A percentile compares a stretch with the other conserved stretches of the same genome.
These are phyloP conservation scores for Aldrovandia affinis DNA, from an alignment of 2,797 vertebrate species.

Conservation along the genomic window DNA sequence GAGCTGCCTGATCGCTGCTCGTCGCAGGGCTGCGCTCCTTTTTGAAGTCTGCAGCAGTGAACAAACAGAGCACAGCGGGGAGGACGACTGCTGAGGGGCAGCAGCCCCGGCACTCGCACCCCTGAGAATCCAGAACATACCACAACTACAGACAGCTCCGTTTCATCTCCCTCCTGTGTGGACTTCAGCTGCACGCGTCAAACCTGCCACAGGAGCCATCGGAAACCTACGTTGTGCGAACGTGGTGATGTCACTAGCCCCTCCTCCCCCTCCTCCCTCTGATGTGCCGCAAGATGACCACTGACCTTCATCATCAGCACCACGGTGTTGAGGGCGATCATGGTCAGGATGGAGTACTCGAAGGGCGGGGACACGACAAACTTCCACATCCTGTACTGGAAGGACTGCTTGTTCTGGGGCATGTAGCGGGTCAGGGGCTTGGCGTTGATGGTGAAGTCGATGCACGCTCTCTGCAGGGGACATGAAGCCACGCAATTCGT, in stretches of 20 bases:
- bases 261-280: neutral
- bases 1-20: neutral
- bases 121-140: neutral
- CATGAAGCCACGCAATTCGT: constrained; percentile 11
- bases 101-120: neutral
- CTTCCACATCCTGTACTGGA: constrained; percentile 97
- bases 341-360: constrained; percentile 97
- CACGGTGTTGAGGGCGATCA: constrained; percentile 96
- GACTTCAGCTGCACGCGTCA: neutral
- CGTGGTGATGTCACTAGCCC: neutral
- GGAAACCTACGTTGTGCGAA: neutral
- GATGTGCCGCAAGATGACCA: too few relatives aligned
- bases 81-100: neutral
- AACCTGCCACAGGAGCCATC: neutral
- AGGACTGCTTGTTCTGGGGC: constrained; percentile 91
- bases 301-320: constrained; percentile 99
- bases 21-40: neutral
- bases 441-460: constrained; percentile 96
- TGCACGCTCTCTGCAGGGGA: constrained; percentile 88
- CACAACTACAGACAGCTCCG: neutral
- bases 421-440: constrained; percentile 95
- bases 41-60: neutral
- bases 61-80: neutral
- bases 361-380: constrained; percentile 96
- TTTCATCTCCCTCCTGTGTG: neutral